Conservation (phyloP, 2,888 invertebrate species). For the Mesorhabditis belari region DNA sequence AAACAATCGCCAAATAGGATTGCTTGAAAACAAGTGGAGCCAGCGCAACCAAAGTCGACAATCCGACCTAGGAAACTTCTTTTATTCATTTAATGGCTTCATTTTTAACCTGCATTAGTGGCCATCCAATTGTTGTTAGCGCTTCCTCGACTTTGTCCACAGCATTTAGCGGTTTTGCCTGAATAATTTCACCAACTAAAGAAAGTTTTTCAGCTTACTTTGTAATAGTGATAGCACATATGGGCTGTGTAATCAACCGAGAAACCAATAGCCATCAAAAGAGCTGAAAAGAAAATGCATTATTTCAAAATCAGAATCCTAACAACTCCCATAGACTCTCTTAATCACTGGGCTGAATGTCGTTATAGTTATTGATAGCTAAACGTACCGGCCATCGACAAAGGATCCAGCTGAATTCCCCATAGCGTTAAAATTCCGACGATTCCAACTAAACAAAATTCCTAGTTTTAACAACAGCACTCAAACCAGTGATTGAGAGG, state of each 20-base stretch:
- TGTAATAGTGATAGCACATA: constrained; percentile 48
- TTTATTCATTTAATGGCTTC: background rate
- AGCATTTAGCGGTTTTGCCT: constrained; percentile 23
- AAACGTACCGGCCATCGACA: constrained; percentile 44
- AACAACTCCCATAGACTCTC: no score
- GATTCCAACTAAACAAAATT: background rate
- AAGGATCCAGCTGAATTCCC: constrained; percentile 35
- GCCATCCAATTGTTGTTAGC: constrained; percentile 42
- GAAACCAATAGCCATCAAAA: constrained; percentile 49
- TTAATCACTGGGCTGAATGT: no score
- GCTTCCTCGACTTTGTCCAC: constrained; percentile 34
- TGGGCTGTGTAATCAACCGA: constrained; percentile 46
- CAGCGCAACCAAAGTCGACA: constrained; percentile 45
- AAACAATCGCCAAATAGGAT: constrained; percentile 46
- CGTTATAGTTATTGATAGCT: no score
- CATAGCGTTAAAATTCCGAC: constrained; percentile 12
- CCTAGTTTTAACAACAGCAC: no score
- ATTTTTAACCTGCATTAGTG: constrained; percentile 27
- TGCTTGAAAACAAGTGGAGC: constrained; percentile 45
- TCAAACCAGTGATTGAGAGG: constrained; percentile 23
- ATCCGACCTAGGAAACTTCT: constrained; percentile 26
- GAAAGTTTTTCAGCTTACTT: no score
- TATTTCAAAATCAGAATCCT: no score
- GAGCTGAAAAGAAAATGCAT: no score
- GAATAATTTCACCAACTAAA: no score